Conservation (phyloP, 2,113 vertebrate genomes). For the Taxidea taxus region DNA sequence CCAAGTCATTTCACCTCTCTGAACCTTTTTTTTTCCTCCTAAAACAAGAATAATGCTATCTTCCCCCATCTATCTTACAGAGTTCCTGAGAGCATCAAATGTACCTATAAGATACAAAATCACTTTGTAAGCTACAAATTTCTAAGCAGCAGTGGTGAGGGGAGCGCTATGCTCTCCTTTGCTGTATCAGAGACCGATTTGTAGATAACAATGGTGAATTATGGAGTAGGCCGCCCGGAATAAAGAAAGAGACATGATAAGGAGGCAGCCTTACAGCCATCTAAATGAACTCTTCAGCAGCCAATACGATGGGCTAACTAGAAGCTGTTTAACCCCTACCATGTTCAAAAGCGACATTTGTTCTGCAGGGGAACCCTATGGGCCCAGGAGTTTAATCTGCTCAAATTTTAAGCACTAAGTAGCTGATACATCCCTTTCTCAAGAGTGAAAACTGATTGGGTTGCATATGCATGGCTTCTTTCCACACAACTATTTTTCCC, state of each 20-base stretch:
- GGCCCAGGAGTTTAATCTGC: neutral
- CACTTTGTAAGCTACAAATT: neutral
- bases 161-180: neutral
- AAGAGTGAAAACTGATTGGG: neutral
- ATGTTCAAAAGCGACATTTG: neutral
- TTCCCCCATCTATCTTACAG: neutral
- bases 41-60: neutral
- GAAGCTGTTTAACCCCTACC: neutral
- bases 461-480: neutral
- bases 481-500: neutral
- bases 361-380: neutral
- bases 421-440: neutral
- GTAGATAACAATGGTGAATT: neutral
- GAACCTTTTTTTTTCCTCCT: neutral
- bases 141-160: neutral
- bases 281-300: neutral
- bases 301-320: neutral
- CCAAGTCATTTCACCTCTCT: neutral
- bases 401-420: neutral
- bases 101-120: neutral
- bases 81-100: neutral
- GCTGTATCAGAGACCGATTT: neutral
- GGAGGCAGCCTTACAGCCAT: neutral
- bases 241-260: neutral
- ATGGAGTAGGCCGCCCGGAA: neutral